Percentiles rank a stretch among this genome's conserved stretches.
phyloP scores from a whole-genome alignment of 2,888 invertebrate species.

The Sarcophaga variegata region DNA sequence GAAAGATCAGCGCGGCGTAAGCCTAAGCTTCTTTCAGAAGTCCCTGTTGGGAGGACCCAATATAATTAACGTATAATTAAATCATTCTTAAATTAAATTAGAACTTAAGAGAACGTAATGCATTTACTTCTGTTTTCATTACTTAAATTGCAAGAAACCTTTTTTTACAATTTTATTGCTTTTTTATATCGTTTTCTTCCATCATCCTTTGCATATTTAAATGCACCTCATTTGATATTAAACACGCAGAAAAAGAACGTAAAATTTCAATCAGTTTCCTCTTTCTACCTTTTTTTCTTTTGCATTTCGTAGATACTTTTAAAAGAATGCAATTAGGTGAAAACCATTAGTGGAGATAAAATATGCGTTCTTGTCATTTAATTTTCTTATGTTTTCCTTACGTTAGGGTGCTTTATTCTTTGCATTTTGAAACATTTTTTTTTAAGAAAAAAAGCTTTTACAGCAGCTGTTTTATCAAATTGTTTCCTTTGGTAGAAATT shows the following conservation, averaged over 20 bases:
- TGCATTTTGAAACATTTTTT: slow-evolving; percentile 10
- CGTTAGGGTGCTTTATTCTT: not conserved
- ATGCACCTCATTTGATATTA: slow-evolving; percentile 28
- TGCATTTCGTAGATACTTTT: not conserved
- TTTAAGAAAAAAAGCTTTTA: not conserved
- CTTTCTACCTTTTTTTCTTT: not conserved
- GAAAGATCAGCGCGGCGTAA: no score
- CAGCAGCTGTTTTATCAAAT: slow-evolving; percentile 3
- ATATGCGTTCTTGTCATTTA: slow-evolving; percentile 35
- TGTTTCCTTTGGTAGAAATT: not conserved
- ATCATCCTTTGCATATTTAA: no score
- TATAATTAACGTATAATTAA: no score
- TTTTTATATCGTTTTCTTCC: no score
- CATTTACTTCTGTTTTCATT: no score
- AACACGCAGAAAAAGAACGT: not conserved
- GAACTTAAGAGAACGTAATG: no score
- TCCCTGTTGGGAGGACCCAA: no score
- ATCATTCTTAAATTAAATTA: no score
- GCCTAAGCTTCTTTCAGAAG: no score
- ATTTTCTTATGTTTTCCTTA: not conserved
- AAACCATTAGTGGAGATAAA: slow-evolving; percentile 62
- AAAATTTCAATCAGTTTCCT: not conserved
- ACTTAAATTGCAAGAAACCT: not conserved
- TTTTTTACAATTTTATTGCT: slow-evolving; percentile 10
- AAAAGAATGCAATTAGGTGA: slow-evolving; percentile 60